Conservation (phyloP, 1,140 invertebrate species). For the Lepidurus couesii region DNA sequence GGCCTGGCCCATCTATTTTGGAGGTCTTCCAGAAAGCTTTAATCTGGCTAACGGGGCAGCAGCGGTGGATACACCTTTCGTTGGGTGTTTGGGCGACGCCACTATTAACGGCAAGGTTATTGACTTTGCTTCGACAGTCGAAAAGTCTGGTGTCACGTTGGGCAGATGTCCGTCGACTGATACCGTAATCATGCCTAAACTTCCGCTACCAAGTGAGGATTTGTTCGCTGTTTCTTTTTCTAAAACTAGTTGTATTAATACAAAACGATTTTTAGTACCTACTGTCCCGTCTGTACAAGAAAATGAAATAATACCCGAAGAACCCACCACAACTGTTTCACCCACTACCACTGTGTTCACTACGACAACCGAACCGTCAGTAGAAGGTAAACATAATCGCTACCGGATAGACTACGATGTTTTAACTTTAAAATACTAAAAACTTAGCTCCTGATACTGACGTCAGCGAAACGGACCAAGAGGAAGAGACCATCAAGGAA, state of each 20-base stretch:
- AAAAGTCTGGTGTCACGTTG: constrained; percentile 58
- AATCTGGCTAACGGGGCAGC: constrained; percentile 43
- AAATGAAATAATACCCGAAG: too few relatives aligned
- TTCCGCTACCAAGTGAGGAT: neutral
- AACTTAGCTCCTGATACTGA: neutral
- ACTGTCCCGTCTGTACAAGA: neutral
- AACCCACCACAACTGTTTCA: neutral
- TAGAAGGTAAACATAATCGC: neutral
- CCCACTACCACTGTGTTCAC: neutral
- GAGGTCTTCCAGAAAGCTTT: constrained; percentile 64
- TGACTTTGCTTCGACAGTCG: constrained; percentile 68
- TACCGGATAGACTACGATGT: too few relatives aligned
- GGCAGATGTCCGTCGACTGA: constrained; percentile 54
- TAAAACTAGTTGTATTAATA: too few relatives aligned
- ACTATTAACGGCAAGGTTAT: constrained; percentile 73
- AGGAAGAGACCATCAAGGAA: neutral
- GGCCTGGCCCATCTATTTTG: constrained; percentile 65
- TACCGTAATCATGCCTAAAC: neutral
- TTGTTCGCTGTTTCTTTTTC: neutral
- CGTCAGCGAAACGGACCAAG: neutral
- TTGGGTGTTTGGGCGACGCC: constrained; percentile 80
- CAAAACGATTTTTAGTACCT: neutral
- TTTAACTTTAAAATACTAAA: too few relatives aligned
- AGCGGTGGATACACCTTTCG: constrained; percentile 54
- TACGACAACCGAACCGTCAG: neutral